These are phyloP conservation scores for Motacilla tschutschensis DNA, from an alignment of 2,113 vertebrate species.

Conservation along the genomic window DNA sequence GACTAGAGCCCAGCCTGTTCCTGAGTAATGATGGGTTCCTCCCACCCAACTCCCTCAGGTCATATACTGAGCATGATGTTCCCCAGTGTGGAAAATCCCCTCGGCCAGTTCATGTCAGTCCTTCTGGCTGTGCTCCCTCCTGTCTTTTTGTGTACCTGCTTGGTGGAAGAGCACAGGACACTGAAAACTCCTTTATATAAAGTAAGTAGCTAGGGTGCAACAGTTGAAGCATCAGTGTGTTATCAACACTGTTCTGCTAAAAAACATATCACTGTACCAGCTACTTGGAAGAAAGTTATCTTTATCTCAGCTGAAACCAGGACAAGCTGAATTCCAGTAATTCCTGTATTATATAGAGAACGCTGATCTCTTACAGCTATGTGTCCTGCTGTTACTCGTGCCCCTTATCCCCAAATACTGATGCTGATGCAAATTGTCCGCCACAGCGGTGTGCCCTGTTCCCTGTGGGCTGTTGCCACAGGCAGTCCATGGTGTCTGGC, in stretches of 20 bases:
- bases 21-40: background rate
- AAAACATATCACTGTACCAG: background rate
- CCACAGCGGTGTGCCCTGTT: background rate
- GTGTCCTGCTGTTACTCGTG: background rate
- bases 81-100: background rate
- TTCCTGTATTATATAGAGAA: background rate
- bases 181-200: background rate
- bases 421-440: background rate
- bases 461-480: background rate
- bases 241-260: background rate
- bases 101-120: background rate
- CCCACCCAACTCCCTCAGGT: fast-evolving
- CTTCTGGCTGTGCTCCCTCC: background rate
- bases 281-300: background rate
- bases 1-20: too few species aligned
- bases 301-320: background rate
- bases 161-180: background rate
- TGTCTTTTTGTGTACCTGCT: too few species aligned
- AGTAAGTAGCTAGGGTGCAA: background rate
- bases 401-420: too few species aligned
- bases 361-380: fast-evolving
- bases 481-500: background rate
- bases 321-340: background rate
- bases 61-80: background rate
- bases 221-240: background rate